Percentiles rank a stretch among this genome's conserved stretches.
Evolutionary conservation across 2,888 invertebrate species (phyloP).

Genomic region (Trissolcus brochymenae): DNA sequence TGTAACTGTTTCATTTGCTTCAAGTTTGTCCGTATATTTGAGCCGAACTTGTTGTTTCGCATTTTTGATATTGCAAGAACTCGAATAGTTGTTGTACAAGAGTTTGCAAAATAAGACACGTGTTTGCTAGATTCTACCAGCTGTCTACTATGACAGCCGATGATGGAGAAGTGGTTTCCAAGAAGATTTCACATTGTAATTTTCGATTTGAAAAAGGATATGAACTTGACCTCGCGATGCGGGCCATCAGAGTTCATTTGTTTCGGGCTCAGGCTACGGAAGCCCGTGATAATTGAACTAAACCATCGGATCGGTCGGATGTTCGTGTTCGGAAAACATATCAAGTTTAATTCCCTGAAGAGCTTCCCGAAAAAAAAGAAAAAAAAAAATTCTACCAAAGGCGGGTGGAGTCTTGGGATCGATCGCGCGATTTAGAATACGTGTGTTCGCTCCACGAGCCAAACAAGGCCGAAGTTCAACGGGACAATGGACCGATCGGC

Average conservation of each 20-base stretch:
- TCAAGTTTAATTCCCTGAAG: conserved; percentile 18
- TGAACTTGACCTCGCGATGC: conserved; percentile 9
- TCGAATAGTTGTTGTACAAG: no score
- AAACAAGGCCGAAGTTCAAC: conserved; percentile 14
- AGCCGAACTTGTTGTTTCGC: no score
- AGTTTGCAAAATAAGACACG: no score
- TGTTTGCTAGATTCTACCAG: no score
- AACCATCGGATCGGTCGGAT: conserved; percentile 7
- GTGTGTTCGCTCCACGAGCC: conserved; percentile 23
- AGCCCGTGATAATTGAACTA: conserved; percentile 27
- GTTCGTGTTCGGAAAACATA: conserved; percentile 29
- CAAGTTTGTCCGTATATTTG: no score
- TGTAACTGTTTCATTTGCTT: no score
- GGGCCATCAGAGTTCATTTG: conserved; percentile 24
- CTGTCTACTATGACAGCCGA: no score
- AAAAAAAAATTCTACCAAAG: background rate
- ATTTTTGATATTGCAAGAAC: no score
- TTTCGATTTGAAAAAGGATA: conserved; percentile 9
- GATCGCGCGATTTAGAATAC: conserved; percentile 23
- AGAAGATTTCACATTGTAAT: conserved; percentile 3
- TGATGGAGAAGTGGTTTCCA: conserved; percentile 9
- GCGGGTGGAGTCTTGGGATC: no score
- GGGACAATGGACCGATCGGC: conserved; percentile 39
- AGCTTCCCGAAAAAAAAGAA: conserved; percentile 16
- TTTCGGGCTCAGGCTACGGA: conserved; percentile 11